phyloP scores from a whole-genome alignment of 2,113 vertebrate genomes.

The Xenus cinereus region DNA sequence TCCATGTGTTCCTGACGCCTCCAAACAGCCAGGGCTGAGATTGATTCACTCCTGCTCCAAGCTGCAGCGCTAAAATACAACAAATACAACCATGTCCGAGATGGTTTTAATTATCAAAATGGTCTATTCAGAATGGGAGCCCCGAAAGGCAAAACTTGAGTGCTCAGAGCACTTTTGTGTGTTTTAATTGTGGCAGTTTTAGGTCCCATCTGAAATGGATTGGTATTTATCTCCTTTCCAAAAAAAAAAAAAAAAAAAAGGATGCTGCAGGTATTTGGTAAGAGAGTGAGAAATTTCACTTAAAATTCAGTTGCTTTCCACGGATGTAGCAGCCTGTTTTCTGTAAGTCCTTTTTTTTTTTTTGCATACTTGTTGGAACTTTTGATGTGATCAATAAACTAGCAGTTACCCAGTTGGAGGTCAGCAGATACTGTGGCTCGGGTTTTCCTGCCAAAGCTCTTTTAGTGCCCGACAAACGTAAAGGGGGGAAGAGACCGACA shows the following conservation, averaged over 20 bases:
- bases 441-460: not conserved
- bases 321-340: not conserved
- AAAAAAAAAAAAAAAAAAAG: not conserved
- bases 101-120: not conserved
- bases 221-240: not conserved
- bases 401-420: not conserved
- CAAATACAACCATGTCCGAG: not conserved
- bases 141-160: not conserved
- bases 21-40: not conserved
- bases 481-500: not conserved
- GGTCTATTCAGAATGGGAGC: not conserved
- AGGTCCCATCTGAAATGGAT: not conserved
- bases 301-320: not conserved
- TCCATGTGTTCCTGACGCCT: rapidly evolving
- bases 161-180: rapidly evolving
- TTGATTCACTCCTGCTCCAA: not conserved
- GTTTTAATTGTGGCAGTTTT: not conserved
- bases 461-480: not conserved
- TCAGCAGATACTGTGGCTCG: not conserved
- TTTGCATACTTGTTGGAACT: not conserved
- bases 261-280: not conserved
- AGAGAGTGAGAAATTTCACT: not conserved
- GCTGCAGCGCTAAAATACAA: not conserved
- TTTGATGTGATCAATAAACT: not conserved
- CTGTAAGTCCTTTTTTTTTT: not conserved